phyloP scores from a whole-genome alignment of 2,888 invertebrate genomes.

The Cyclophora punctaria region DNA sequence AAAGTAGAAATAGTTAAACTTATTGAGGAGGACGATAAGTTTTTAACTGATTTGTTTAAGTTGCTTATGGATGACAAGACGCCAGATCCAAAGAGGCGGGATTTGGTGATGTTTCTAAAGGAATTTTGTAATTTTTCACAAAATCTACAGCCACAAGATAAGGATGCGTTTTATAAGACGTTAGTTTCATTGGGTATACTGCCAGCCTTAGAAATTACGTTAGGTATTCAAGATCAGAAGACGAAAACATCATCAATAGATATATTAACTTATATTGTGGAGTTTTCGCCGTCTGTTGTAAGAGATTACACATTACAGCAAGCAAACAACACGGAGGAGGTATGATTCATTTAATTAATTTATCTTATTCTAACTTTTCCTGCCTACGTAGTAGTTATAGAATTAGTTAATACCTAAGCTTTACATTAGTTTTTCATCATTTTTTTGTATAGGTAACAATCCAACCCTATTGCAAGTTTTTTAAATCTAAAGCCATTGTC shows the following conservation, averaged over 20 bases:
- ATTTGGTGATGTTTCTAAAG: slow-evolving; percentile 97
- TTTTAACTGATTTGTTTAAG: slow-evolving; percentile 95
- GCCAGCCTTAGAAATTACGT: slow-evolving; percentile 91
- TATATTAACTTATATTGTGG: slow-evolving; percentile 97
- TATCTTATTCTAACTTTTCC: slow-evolving; percentile 1
- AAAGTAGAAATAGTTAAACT: slow-evolving; percentile 99
- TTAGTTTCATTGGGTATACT: slow-evolving; percentile 91
- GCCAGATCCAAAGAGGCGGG: slow-evolving; percentile 88
- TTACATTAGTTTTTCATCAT: too few relatives aligned
- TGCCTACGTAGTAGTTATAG: not conserved
- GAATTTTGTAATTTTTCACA: slow-evolving; percentile 99
- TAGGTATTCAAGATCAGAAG: slow-evolving; percentile 92
- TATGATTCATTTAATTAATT: slow-evolving; percentile 39
- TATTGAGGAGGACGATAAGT: slow-evolving; percentile 98
- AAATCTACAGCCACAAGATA: slow-evolving; percentile 96
- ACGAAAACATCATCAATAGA: slow-evolving; percentile 98
- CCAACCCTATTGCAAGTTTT: too few relatives aligned
- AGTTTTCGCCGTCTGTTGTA: slow-evolving; percentile 97
- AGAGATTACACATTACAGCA: slow-evolving; percentile 97
- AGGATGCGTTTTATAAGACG: slow-evolving; percentile 98
- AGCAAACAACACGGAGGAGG: slow-evolving; percentile 91
- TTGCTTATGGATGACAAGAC: slow-evolving; percentile 93
- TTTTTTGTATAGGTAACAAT: too few relatives aligned
- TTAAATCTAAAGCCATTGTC: too few relatives aligned
- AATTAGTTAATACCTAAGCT: too few relatives aligned